phyloP scores from a whole-genome alignment of 2,888 invertebrate genomes.

The Drosophila tanythrix region DNA sequence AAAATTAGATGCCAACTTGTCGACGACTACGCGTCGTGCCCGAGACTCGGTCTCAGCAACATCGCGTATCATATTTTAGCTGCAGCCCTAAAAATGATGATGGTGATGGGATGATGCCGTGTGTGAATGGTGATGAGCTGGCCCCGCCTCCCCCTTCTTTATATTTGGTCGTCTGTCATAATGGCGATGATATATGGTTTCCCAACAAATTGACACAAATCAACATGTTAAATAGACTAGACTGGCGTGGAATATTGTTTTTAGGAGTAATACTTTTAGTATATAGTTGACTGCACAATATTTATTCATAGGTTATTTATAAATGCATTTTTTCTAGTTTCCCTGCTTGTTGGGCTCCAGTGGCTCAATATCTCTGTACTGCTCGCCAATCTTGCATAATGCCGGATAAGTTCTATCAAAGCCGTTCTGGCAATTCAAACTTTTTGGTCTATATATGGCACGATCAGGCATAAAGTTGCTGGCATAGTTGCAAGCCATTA shows the following conservation, averaged over 20 bases:
- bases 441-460: slow-evolving; percentile 54
- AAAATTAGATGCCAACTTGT: slow-evolving; percentile 78
- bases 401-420: slow-evolving; percentile 40
- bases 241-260: slow-evolving; percentile 11
- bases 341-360: slow-evolving; percentile 33
- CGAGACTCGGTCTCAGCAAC: slow-evolving; percentile 49
- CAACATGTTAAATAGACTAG: slow-evolving; percentile 63
- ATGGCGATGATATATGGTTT: slow-evolving; percentile 68
- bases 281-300: slow-evolving; percentile 19
- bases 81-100: slow-evolving; percentile 50
- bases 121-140: slow-evolving; percentile 40
- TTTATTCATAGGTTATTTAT: slow-evolving; percentile 18
- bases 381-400: slow-evolving; percentile 57
- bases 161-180: slow-evolving; percentile 57
- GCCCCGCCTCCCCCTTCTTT: slow-evolving; percentile 4
- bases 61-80: slow-evolving; percentile 76
- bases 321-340: not conserved
- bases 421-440: slow-evolving; percentile 52
- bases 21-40: slow-evolving; percentile 56
- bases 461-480: slow-evolving; percentile 39
- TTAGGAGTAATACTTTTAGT: slow-evolving; percentile 7
- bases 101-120: slow-evolving; percentile 36
- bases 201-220: slow-evolving; percentile 60
- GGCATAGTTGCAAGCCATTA: slow-evolving; percentile 69
- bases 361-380: slow-evolving; percentile 41